These are phyloP conservation scores for Propithecus perrieri DNA, from an alignment of 2,797 vertebrate species.

Conservation along the genomic window DNA sequence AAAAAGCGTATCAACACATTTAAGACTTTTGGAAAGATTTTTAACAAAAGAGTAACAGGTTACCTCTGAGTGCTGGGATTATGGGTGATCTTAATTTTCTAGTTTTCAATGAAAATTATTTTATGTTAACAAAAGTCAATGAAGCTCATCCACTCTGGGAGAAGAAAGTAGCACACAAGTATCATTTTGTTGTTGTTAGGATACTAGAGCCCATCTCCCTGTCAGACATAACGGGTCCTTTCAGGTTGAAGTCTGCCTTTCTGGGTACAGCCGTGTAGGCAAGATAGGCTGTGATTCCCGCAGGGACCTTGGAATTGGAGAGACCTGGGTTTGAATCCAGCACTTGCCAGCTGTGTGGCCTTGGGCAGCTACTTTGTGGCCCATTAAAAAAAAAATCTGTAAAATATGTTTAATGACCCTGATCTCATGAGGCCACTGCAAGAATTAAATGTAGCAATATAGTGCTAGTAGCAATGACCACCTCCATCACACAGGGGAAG, in stretches of 20 bases:
- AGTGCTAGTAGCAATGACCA: fast-evolving
- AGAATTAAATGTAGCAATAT: neutral
- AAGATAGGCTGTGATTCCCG: neutral
- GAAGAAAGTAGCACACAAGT: neutral
- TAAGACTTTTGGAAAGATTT: neutral
- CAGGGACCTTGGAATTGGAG: neutral
- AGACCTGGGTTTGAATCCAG: neutral
- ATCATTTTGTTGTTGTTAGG: neutral
- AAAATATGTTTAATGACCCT: conserved; percentile 18
- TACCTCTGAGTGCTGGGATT: neutral
- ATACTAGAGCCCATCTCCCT: fast-evolving
- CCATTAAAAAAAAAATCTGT: conserved; percentile 25
- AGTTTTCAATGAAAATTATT: neutral
- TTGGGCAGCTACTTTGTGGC: conserved; percentile 29
- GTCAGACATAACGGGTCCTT: neutral
- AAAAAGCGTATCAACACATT: neutral
- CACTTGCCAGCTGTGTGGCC: neutral
- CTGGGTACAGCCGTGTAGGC: neutral
- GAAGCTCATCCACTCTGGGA: neutral
- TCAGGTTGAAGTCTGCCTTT: neutral
- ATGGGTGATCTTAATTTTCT: neutral
- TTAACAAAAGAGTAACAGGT: neutral
- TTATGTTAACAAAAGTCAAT: neutral
- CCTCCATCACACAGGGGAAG: neutral
- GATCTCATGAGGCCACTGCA: neutral